Evolutionary conservation across 2,888 invertebrate species (phyloP).

Genomic region (Melieria crassipennis): DNA sequence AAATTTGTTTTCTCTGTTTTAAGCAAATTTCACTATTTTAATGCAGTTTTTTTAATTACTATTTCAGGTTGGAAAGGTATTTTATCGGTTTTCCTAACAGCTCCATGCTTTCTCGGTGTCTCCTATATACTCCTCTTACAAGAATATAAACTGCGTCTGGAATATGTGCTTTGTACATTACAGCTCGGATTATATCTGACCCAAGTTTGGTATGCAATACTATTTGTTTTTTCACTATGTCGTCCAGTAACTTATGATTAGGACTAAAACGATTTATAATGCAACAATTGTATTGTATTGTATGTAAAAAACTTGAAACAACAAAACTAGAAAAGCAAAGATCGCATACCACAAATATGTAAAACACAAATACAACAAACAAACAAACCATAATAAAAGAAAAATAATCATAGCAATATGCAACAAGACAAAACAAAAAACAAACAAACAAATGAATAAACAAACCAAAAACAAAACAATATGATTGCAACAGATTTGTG

Average conservation of each 20-base stretch:
- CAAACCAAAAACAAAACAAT: not conserved
- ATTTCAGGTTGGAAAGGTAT: conserved; percentile 79
- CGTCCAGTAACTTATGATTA: conserved; percentile 70
- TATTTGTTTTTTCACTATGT: conserved; percentile 74
- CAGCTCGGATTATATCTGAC: conserved; percentile 83
- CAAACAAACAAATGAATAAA: conserved; percentile 2
- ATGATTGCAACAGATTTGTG: conserved; percentile 14
- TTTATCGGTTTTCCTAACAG: conserved; percentile 81
- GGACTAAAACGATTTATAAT: conserved; percentile 43
- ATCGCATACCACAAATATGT: conserved; percentile 18
- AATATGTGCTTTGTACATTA: conserved; percentile 87
- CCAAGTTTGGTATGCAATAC: conserved; percentile 69
- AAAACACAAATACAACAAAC: not conserved
- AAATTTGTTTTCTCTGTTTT: not conserved
- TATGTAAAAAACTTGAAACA: conserved; percentile 20
- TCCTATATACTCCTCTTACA: conserved; percentile 90
- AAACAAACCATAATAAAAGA: conserved; percentile 30
- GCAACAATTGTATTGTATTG: conserved; percentile 33
- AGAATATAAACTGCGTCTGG: conserved; percentile 85
- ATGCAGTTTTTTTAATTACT: not conserved
- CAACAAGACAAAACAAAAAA: conserved; percentile 22
- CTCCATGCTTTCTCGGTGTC: conserved; percentile 84
- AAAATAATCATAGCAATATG: conserved; percentile 18
- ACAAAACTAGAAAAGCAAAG: conserved; percentile 23
- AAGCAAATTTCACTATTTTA: not conserved